Conservation (phyloP, 2,797 vertebrate species). For the Limosa lapponica region DNA sequence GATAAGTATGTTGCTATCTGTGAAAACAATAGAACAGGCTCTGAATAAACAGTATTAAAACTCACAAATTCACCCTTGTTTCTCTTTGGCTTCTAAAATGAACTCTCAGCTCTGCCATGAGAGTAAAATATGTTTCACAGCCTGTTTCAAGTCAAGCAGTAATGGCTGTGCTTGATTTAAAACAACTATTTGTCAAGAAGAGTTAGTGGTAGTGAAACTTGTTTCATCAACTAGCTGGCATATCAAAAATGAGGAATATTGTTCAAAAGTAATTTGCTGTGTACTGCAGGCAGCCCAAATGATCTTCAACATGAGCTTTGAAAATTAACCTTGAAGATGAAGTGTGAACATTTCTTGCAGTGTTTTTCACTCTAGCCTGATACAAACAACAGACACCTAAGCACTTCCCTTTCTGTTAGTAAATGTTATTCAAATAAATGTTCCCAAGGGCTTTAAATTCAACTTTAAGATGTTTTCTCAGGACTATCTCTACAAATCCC, state of each 20-base stretch:
- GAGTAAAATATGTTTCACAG: neutral
- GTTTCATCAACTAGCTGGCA: neutral
- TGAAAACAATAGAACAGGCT: neutral
- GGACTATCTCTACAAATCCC: neutral
- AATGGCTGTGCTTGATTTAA: neutral
- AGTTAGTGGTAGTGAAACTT: neutral
- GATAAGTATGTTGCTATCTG: neutral
- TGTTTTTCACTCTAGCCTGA: neutral
- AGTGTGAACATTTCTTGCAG: neutral
- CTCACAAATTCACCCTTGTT: neutral
- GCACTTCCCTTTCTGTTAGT: neutral
- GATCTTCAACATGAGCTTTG: neutral
- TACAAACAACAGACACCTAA: neutral
- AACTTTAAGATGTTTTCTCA: neutral
- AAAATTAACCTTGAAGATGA: neutral
- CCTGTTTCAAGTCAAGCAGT: neutral
- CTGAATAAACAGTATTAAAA: neutral
- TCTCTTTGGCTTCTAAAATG: neutral
- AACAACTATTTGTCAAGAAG: neutral
- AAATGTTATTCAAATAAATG: neutral
- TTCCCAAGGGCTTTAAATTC: neutral
- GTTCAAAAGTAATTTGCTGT: neutral
- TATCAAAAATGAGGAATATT: neutral
- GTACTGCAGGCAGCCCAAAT: neutral
- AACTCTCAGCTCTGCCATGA: neutral